phyloP scores from a whole-genome alignment of 2,113 vertebrate species.

The Ranitomeya variabilis region DNA sequence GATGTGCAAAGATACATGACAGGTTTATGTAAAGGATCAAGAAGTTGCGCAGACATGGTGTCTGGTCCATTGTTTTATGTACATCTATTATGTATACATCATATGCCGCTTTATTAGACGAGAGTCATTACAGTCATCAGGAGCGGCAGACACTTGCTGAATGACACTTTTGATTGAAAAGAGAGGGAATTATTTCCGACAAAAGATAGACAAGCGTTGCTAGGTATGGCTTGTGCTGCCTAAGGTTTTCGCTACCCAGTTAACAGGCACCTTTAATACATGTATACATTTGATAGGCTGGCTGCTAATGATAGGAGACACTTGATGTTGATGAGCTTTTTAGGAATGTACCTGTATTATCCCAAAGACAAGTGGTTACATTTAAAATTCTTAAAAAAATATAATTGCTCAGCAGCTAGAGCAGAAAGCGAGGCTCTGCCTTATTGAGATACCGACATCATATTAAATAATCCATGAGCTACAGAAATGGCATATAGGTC shows the following conservation, averaged over 20 bases:
- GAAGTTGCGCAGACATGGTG: conserved; percentile 51
- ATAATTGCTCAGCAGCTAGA: neutral
- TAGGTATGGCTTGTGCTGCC: conserved; percentile 53
- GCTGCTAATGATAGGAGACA: conserved; percentile 33
- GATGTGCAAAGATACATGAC: conserved; percentile 55
- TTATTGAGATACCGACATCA: conserved; percentile 33
- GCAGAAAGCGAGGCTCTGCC: neutral
- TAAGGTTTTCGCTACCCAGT: conserved; percentile 59
- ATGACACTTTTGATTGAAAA: conserved; percentile 63
- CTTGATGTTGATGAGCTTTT: conserved; percentile 1
- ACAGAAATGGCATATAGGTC: conserved; percentile 1
- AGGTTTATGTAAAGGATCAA: conserved; percentile 55
- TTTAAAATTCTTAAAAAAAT: conserved; percentile 28
- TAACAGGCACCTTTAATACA: conserved; percentile 36
- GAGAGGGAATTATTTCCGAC: conserved; percentile 61
- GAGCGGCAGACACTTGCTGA: conserved; percentile 48
- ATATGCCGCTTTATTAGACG: conserved; percentile 63
- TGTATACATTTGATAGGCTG: conserved; percentile 49
- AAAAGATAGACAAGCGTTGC: conserved; percentile 64
- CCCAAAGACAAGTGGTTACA: conserved; percentile 20
- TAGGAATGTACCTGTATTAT: neutral
- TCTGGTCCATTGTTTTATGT: conserved; percentile 61
- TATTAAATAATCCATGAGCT: conserved; percentile 27
- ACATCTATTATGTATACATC: conserved; percentile 65
- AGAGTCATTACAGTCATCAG: conserved; percentile 55